Conservation (phyloP, 2,797 vertebrate species). For the Enteromius argenteus region DNA sequence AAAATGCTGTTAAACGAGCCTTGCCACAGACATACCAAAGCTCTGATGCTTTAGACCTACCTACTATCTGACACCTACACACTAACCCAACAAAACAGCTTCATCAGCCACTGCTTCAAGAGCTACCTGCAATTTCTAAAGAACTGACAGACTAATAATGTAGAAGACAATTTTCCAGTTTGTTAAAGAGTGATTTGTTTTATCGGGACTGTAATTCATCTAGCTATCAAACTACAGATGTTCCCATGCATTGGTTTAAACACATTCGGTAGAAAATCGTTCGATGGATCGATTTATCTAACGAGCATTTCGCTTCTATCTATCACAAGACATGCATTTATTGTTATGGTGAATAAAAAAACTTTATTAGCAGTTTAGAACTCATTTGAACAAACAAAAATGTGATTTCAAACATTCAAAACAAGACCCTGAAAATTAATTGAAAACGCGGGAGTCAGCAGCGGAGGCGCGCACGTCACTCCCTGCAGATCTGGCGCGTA, state of each 20-base stretch:
- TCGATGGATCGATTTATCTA: neutral
- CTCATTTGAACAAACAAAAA: neutral
- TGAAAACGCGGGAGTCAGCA: neutral
- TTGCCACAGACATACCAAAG: constrained; percentile 76
- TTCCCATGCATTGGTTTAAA: neutral
- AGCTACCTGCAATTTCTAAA: neutral
- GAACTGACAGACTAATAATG: neutral
- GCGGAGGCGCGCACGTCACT: neutral
- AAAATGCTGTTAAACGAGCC: constrained; percentile 81
- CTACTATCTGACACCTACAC: constrained; percentile 52
- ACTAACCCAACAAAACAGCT: constrained; percentile 46
- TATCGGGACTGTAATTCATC: neutral
- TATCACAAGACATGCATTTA: neutral
- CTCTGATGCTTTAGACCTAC: constrained; percentile 66
- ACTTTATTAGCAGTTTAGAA: neutral
- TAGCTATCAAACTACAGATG: neutral
- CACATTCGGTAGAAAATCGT: neutral
- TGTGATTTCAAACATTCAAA: neutral
- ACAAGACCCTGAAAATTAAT: neutral
- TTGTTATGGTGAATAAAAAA: neutral
- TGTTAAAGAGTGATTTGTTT: neutral
- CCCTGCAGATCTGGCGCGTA: constrained; percentile 7
- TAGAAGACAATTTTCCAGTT: neutral
- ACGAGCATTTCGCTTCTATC: neutral
- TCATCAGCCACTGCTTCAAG: neutral